Percentiles rank a stretch among this genome's conserved stretches.
Evolutionary conservation across 2,888 invertebrate species (phyloP).

Genomic region (Petrolisthes manimaculis): DNA sequence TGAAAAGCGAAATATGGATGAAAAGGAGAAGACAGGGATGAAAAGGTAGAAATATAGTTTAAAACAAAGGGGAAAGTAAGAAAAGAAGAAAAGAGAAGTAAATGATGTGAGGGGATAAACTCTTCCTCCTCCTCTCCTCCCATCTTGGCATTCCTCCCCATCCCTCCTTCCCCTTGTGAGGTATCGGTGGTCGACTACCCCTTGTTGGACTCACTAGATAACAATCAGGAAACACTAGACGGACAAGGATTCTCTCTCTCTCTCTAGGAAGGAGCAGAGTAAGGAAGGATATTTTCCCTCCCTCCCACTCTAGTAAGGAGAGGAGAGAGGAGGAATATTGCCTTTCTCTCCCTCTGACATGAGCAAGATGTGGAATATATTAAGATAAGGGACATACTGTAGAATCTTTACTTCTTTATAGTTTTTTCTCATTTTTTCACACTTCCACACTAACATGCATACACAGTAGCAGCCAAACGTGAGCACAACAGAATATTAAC

Average conservation of each 20-base stretch:
- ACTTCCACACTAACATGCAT: no score
- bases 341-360: background rate
- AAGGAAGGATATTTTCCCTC: background rate
- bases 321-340: background rate
- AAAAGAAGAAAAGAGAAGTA: no score
- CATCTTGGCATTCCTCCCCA: background rate
- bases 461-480: no score
- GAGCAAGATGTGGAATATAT: background rate
- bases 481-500: no score
- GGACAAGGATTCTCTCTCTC: background rate
- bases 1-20: no score
- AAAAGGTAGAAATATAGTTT: no score
- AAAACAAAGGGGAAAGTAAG: no score
- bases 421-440: background rate
- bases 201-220: conserved; percentile 4
- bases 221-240: background rate
- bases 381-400: no score
- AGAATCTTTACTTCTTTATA: background rate
- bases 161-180: background rate
- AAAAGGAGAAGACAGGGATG: no score
- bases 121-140: background rate
- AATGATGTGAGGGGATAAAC: background rate
- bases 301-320: background rate
- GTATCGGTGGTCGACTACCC: background rate
- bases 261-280: background rate